phyloP scores from a whole-genome alignment of 2,113 vertebrate species.

The Agelaius phoeniceus region DNA sequence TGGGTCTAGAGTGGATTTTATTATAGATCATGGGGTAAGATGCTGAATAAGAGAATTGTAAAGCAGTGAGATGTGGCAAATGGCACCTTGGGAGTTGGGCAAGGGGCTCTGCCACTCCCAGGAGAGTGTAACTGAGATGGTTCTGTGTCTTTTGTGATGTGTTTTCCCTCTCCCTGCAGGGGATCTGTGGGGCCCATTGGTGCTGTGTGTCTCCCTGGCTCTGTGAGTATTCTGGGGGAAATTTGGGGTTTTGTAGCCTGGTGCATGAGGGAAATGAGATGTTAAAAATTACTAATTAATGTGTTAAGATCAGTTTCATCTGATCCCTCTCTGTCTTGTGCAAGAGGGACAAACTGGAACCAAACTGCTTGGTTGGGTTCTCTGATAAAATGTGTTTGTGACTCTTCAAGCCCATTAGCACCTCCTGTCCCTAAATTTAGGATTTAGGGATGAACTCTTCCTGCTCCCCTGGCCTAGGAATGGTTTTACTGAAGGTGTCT shows the following conservation, averaged over 20 bases:
- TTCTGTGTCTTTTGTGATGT: not conserved
- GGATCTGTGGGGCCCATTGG: constrained; percentile 97
- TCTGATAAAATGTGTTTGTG: not conserved
- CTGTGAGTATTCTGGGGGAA: constrained; percentile 78
- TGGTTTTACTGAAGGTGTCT: not conserved
- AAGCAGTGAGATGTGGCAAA: not conserved
- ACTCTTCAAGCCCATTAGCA: not conserved
- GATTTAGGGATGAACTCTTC: not conserved
- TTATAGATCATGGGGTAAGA: rapidly evolving
- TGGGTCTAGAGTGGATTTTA: rapidly evolving
- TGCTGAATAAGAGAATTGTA: not conserved
- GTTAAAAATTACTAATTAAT: not conserved
- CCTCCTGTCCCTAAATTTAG: not conserved
- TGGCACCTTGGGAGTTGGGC: not conserved
- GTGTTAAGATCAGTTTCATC: not conserved
- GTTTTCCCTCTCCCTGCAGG: constrained; percentile 69
- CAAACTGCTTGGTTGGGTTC: not conserved
- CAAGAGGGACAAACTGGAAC: no score
- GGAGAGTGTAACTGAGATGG: rapidly evolving
- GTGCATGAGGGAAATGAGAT: not conserved
- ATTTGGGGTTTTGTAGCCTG: not conserved
- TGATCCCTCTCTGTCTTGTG: not conserved
- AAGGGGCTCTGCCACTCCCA: no score
- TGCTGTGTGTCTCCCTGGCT: constrained; percentile 94
- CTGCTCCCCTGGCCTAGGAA: not conserved